Percentiles rank a stretch among this genome's conserved stretches.
These are phyloP conservation scores for Drosophila persimilis DNA, from an alignment of 1,140 invertebrate species.

Conservation along the genomic window DNA sequence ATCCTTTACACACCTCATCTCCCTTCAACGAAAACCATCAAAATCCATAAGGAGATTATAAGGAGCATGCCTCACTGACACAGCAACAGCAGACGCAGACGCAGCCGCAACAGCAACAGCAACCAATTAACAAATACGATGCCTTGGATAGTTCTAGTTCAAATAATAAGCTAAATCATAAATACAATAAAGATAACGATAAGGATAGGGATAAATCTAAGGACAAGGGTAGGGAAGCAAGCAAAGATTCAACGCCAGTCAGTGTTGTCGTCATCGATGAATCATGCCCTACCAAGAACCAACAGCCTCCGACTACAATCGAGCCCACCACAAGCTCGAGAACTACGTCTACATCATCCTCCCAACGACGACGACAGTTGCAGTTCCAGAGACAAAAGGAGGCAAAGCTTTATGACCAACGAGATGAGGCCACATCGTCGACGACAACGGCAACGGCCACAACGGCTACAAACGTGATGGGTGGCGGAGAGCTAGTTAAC, in stretches of 20 bases:
- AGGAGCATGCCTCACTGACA: conserved; percentile 68
- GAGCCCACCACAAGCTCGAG: conserved; percentile 26
- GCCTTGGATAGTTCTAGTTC: conserved; percentile 72
- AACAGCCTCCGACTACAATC: conserved; percentile 11
- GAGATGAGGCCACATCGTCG: conserved; percentile 34
- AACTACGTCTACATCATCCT: conserved; percentile 41
- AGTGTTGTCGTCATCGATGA: conserved; percentile 57
- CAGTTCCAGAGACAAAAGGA: conserved; percentile 72
- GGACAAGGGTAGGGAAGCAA: conserved; percentile 40
- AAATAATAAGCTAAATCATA: conserved; percentile 73
- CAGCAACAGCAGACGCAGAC: conserved; percentile 30
- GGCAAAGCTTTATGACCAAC: conserved; percentile 67
- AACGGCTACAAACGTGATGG: conserved; percentile 33
- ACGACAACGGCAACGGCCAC: conserved; percentile 13
- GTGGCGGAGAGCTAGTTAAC: conserved; percentile 66
- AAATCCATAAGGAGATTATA: conserved; percentile 58
- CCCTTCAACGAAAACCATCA: neutral
- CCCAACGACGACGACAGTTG: conserved; percentile 64
- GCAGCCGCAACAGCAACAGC: conserved; percentile 33
- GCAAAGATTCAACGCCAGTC: conserved; percentile 54
- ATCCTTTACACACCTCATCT: conserved; percentile 7
- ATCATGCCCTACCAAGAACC: conserved; percentile 57
- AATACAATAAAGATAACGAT: conserved; percentile 67
- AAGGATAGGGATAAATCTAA: conserved; percentile 48
- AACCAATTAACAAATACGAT: conserved; percentile 63